Conservation (phyloP, 2,113 vertebrate species). For the Tichodroma muraria region DNA sequence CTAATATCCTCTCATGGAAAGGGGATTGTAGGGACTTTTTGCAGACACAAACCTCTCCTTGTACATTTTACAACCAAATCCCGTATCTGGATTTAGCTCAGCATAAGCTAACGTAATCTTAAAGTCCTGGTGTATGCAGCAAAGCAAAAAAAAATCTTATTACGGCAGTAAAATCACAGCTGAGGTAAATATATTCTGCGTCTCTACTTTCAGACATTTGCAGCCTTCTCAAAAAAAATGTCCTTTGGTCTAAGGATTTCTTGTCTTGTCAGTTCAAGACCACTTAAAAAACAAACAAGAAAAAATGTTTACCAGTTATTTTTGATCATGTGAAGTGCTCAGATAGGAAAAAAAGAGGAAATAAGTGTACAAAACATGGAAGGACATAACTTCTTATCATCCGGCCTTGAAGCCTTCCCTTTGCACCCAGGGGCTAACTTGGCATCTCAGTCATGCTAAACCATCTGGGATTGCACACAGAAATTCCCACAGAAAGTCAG, state of each 20-base stretch:
- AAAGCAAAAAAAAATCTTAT: conserved; percentile 30
- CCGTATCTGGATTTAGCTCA: neutral
- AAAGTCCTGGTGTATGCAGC: conserved; percentile 22
- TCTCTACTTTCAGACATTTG: neutral
- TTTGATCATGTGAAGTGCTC: neutral
- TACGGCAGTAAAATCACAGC: neutral
- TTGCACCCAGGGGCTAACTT: neutral
- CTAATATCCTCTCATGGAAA: neutral
- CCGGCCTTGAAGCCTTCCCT: neutral
- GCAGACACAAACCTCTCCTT: conserved; percentile 7
- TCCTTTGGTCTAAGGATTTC: neutral
- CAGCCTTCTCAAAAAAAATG: conserved; percentile 3
- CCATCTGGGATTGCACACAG: neutral
- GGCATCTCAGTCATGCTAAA: neutral
- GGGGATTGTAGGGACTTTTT: neutral
- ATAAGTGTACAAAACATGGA: neutral
- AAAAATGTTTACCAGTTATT: neutral
- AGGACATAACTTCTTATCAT: neutral
- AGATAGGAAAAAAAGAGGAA: neutral
- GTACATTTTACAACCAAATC: conserved; percentile 47
- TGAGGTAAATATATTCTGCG: neutral
- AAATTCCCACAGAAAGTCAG: neutral
- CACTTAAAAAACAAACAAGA: neutral
- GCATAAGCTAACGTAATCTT: conserved; percentile 24
- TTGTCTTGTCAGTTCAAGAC: neutral